Conservation (phyloP, 1,140 invertebrate genomes). For the Triops longicaudatus region DNA sequence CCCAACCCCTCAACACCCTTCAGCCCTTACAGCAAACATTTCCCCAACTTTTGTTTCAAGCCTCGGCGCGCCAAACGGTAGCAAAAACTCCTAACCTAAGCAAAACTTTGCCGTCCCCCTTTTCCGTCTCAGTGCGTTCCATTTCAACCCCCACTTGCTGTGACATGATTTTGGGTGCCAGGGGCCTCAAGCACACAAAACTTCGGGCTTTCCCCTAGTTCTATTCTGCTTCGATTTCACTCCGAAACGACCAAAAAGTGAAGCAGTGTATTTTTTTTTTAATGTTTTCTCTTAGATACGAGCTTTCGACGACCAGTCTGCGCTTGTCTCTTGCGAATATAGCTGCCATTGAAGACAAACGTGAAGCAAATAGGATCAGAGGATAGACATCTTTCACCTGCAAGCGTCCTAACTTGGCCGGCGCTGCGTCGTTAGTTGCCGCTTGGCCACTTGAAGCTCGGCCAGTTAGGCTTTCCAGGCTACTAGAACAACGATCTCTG, state of each 20-base stretch:
- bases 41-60: not conserved
- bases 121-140: not conserved
- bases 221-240: not conserved
- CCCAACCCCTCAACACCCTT: not conserved
- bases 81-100: conserved; percentile 7
- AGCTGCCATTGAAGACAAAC: not conserved
- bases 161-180: conserved; percentile 9
- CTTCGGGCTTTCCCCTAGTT: not conserved
- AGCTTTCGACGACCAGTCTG: not conserved
- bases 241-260: not conserved
- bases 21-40: not conserved
- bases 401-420: not conserved
- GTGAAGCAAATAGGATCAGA: not conserved
- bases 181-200: not conserved
- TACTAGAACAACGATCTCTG: not conserved
- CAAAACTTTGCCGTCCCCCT: not conserved
- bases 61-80: not conserved
- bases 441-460: not conserved
- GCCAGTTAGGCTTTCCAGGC: not conserved
- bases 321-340: not conserved
- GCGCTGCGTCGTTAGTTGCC: not conserved
- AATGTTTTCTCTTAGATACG: not conserved
- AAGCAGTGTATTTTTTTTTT: not conserved
- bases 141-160: not conserved
- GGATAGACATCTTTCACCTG: not conserved